phyloP scores from a whole-genome alignment of 2,113 vertebrate species.

The Guaruba guarouba region DNA sequence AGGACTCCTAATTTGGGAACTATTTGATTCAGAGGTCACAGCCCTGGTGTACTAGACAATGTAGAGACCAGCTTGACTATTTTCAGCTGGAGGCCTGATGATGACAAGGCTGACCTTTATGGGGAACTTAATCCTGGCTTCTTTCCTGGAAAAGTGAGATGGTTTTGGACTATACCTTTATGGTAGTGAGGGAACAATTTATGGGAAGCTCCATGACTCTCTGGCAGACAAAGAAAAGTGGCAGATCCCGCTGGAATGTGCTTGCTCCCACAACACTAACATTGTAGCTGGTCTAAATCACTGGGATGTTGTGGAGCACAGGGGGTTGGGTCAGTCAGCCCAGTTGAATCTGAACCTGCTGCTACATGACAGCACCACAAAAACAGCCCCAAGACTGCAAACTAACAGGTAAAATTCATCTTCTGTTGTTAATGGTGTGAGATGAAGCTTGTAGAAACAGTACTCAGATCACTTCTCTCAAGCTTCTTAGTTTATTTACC shows the following conservation, averaged over 20 bases:
- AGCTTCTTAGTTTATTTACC: not conserved
- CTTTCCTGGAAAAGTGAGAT: not conserved
- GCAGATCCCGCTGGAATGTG: not conserved
- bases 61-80: not conserved
- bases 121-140: not conserved
- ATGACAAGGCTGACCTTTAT: not conserved
- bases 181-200: not conserved
- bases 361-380: not conserved
- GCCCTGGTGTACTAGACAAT: not conserved
- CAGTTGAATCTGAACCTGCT: not conserved
- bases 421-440: not conserved
- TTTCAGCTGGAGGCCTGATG: not conserved
- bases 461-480: not conserved
- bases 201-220: not conserved
- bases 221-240: not conserved
- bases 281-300: not conserved
- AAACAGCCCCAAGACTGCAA: not conserved
- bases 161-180: not conserved
- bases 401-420: not conserved
- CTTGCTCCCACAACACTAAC: not conserved
- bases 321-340: not conserved
- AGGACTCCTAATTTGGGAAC: not conserved
- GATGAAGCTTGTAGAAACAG: not conserved
- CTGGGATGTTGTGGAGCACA: fast-evolving
- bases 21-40: not conserved